phyloP scores from a whole-genome alignment of 2,888 invertebrate species.

The Spodoptera picta region DNA sequence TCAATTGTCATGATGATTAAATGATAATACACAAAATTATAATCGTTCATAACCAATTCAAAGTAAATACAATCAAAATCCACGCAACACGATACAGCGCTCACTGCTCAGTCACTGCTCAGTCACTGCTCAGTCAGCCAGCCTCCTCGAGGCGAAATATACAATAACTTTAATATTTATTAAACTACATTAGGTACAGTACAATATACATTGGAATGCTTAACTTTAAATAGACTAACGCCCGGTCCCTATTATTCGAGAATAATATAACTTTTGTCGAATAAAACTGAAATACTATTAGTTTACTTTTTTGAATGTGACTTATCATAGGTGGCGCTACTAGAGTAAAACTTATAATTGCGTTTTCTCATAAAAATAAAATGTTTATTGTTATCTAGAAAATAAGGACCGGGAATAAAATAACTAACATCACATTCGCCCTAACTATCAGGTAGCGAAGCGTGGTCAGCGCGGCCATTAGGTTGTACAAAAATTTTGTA shows the following conservation, averaged over 20 bases:
- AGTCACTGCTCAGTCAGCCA: slow-evolving; percentile 49
- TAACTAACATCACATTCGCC: slow-evolving; percentile 45
- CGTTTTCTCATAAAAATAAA: too few relatives aligned
- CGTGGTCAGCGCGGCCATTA: slow-evolving; percentile 24
- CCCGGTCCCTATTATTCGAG: slow-evolving; percentile 8
- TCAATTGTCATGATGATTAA: slow-evolving; percentile 28
- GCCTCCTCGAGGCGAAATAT: slow-evolving; percentile 31
- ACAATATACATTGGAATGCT: slow-evolving; percentile 35
- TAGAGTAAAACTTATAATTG: too few relatives aligned
- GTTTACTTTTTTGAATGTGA: too few relatives aligned
- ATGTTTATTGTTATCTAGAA: too few relatives aligned
- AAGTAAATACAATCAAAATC: slow-evolving; percentile 41
- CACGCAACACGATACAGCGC: slow-evolving; percentile 27
- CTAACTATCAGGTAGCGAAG: slow-evolving; percentile 46
- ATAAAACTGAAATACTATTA: too few relatives aligned
- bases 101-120: slow-evolving; percentile 44
- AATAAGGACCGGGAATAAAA: slow-evolving; percentile 19
- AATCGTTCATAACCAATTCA: slow-evolving; percentile 39
- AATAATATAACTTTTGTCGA: too few relatives aligned
- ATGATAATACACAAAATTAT: slow-evolving; percentile 18
- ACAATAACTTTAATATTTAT: neutral
- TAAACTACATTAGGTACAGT: slow-evolving; percentile 10
- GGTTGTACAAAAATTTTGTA: slow-evolving; percentile 40
- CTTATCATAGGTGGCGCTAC: too few relatives aligned
- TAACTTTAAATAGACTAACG: slow-evolving; percentile 16